Base-by-base conservation (phyloP, 2,113 vertebrate species). In the Ictalurus furcatus region DNA sequence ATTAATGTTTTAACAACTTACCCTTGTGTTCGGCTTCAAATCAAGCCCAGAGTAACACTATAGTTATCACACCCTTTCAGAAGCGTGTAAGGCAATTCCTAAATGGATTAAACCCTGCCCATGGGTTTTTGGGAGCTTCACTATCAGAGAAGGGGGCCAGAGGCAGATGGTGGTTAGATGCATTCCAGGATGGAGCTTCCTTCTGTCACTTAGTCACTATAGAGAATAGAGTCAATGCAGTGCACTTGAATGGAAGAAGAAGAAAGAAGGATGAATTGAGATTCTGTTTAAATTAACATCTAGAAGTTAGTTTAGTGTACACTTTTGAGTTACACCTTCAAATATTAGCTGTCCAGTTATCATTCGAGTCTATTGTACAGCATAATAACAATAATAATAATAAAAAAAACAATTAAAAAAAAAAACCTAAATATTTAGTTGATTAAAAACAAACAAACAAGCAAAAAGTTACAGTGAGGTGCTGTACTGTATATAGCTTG, bases 81-180 rank as follows among this genome's bases (percentile, higher is more conserved):
- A 25, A 44, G 12, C 14, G 23, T 78, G 59, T 69, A 56, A 52
- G 37, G n/a, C 61, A 78, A 30, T 67, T 88, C 37, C 74, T 19
- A 65, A 58, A 56, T 19, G 12, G 82, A 89, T 88, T 84, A 82
- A 89, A 85, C 16, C 56, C 37, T 78, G 85, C 16, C 58, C 40
- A 48, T 84, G 61, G 61, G 30, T 34, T 71, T 73, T 34, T 37
- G 59, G 59, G 82, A 89, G 85, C 86, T 79, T 52, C 8, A 40
- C 23, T 80, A 59, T 78, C 37, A 23, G 73, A 48, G 19, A 85
- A 90, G 59, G 12, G 44, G 48, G 16, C 48, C 86, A 73, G 37
- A 63, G 56, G 61, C 23, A 65, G 85, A 78, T 79, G 23, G 28
- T 2, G 1, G 48, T 48, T 88, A 63, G 56, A 81, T 71, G 65